These are phyloP conservation scores for Australoheros scitulus DNA, from an alignment of 2,113 vertebrate species.

Conservation along the genomic window DNA sequence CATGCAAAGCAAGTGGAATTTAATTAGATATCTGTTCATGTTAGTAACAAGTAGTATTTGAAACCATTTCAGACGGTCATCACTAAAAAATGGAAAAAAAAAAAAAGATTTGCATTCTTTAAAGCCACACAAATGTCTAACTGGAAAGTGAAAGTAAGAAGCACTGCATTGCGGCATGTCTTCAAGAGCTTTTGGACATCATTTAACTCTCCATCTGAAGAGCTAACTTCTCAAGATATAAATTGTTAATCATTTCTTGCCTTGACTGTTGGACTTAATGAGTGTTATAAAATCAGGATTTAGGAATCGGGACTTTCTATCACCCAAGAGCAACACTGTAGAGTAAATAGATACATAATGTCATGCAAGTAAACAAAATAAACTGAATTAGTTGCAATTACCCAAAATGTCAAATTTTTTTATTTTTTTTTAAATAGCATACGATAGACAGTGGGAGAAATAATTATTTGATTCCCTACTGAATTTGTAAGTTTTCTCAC, in stretches of 20 bases:
- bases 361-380: not conserved
- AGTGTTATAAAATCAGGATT: not conserved
- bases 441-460: too few relatives aligned
- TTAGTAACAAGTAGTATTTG: not conserved
- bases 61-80: not conserved
- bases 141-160: not conserved
- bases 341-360: not conserved
- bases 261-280: not conserved
- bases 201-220: not conserved
- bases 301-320: not conserved
- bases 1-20: conserved; percentile 20
- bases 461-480: too few relatives aligned
- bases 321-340: not conserved
- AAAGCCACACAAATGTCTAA: not conserved
- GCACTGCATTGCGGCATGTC: not conserved
- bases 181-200: not conserved
- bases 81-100: not conserved
- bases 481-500: too few relatives aligned
- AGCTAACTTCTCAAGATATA: not conserved
- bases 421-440: too few relatives aligned
- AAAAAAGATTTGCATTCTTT: not conserved
- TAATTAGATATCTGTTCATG: conserved; percentile 27
- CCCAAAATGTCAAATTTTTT: too few relatives aligned
- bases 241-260: not conserved
- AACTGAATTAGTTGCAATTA: too few relatives aligned